These are phyloP conservation scores for Drosophila neotestacea DNA, from an alignment of 2,888 invertebrate species.

Conservation along the genomic window DNA sequence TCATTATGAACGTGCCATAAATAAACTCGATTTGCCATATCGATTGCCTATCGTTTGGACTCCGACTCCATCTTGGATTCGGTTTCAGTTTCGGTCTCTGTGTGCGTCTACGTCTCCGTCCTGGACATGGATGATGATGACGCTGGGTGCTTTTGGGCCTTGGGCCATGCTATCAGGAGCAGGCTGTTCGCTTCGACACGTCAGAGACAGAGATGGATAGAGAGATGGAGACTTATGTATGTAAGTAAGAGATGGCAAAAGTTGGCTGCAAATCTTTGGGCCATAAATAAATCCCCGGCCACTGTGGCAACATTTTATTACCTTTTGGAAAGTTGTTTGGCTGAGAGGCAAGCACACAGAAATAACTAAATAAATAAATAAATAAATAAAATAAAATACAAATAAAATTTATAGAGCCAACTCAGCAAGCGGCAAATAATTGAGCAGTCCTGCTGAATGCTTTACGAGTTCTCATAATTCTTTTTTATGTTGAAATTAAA, in stretches of 20 bases:
- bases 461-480: conserved; percentile 58
- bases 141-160: conserved; percentile 16
- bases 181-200: conserved; percentile 53
- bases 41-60: conserved; percentile 19
- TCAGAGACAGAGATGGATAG: not conserved
- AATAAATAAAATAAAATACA: conserved; percentile 38
- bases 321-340: conserved; percentile 57
- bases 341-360: conserved; percentile 14
- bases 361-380: conserved; percentile 41
- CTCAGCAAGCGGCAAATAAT: conserved; percentile 62
- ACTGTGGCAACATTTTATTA: conserved; percentile 62
- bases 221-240: not conserved
- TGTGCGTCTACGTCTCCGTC: not conserved
- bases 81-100: not conserved
- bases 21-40: conserved; percentile 69
- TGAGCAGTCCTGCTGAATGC: conserved; percentile 57
- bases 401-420: conserved; percentile 68
- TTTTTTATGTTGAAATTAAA: conserved; percentile 63
- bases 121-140: not conserved
- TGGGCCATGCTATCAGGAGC: conserved; percentile 58
- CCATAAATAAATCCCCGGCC: conserved; percentile 62
- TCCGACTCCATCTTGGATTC: too few species aligned
- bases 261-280: conserved; percentile 59
- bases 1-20: conserved; percentile 70
- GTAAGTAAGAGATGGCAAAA: not conserved